A percentile compares a stretch with the other conserved stretches of the same genome.
phyloP scores from a whole-genome alignment of 2,888 invertebrate species.

The Nudaria mundana region DNA sequence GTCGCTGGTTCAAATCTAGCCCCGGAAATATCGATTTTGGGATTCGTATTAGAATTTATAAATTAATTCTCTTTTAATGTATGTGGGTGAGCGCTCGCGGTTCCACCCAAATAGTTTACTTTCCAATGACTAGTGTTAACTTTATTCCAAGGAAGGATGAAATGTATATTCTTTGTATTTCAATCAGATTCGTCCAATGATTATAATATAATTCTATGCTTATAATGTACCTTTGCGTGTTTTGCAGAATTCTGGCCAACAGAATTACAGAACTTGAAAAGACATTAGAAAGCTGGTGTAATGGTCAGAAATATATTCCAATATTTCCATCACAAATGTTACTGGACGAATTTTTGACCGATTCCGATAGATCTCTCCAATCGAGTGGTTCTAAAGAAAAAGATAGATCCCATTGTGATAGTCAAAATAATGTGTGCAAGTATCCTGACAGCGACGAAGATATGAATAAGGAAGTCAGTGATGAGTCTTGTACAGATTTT shows the following conservation, averaged over 20 bases:
- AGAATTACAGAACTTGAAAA: conserved; percentile 92
- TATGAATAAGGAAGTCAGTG: conserved; percentile 38
- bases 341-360: conserved; percentile 79
- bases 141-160: too few species aligned
- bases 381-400: conserved; percentile 56
- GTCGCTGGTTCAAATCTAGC: too few species aligned
- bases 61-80: too few species aligned
- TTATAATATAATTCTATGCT: too few species aligned
- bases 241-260: conserved; percentile 87
- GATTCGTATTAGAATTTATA: too few species aligned
- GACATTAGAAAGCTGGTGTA: conserved; percentile 84
- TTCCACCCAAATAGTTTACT: too few species aligned
- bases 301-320: conserved; percentile 72
- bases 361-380: conserved; percentile 46
- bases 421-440: conserved; percentile 41
- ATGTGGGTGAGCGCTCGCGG: too few species aligned
- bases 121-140: too few species aligned
- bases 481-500: conserved; percentile 36
- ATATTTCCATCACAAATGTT: conserved; percentile 84
- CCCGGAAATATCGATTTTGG: too few species aligned
- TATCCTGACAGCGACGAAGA: conserved; percentile 61
- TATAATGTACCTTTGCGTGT: too few species aligned
- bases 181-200: too few species aligned
- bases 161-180: too few species aligned
- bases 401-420: conserved; percentile 29